Conservation (phyloP, 2,888 invertebrate species). For the Uropetala carovei region DNA sequence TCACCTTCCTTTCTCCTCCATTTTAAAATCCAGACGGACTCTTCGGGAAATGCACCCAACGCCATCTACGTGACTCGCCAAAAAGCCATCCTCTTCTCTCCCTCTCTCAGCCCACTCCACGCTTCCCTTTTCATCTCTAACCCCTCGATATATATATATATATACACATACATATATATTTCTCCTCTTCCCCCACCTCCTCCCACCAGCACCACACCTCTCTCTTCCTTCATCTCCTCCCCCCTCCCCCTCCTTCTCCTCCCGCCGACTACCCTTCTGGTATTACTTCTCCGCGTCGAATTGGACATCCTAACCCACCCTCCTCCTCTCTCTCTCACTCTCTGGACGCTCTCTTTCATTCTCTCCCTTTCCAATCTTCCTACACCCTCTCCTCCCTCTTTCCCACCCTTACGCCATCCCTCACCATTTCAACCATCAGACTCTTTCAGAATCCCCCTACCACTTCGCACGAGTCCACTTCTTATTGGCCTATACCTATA, state of each 20-base stretch:
- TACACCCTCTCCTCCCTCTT: not conserved
- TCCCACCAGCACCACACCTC: too few species aligned
- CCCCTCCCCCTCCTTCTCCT: not conserved
- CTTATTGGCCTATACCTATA: slow-evolving; percentile 30
- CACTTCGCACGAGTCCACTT: not conserved
- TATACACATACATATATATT: not conserved
- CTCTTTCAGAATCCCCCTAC: not conserved
- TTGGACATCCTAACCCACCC: slow-evolving; percentile 26
- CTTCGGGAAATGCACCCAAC: not conserved
- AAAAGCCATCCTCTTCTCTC: not conserved
- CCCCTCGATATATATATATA: not conserved
- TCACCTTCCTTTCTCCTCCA: slow-evolving; percentile 6
- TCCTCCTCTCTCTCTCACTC: not conserved
- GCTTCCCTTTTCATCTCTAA: slow-evolving; percentile 13
- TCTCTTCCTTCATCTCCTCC: too few species aligned
- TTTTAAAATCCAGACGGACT: not conserved
- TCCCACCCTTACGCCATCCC: not conserved
- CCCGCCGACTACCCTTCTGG: not conserved
- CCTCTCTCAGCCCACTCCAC: not conserved
- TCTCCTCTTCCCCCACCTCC: not conserved
- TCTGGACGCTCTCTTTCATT: not conserved
- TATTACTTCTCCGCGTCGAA: slow-evolving; percentile 9
- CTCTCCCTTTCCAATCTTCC: not conserved
- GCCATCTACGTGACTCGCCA: slow-evolving; percentile 20
- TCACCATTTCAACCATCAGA: not conserved